Evolutionary conservation across 1,140 invertebrate species (phyloP).

Genomic region (Geopemphigus sp.): DNA sequence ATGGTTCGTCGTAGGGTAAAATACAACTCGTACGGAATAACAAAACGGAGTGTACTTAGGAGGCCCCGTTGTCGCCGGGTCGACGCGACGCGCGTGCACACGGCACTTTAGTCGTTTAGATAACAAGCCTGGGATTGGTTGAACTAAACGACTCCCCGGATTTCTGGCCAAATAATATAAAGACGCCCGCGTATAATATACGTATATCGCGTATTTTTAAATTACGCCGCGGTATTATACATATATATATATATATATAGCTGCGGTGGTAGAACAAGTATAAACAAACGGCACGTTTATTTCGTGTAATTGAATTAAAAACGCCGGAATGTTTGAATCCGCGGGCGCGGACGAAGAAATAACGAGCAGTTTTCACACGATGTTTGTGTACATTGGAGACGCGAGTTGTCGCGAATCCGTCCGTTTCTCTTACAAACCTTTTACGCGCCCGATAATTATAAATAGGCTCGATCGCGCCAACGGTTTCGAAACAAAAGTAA

Average conservation of each 20-base stretch:
- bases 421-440: no score
- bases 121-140: constrained; percentile 22
- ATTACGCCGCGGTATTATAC: neutral
- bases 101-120: constrained; percentile 43
- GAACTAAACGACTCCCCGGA: neutral
- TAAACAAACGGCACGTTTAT: neutral
- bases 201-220: constrained; percentile 3
- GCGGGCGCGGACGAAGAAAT: neutral
- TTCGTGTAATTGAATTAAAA: constrained; percentile 31
- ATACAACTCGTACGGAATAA: constrained; percentile 29
- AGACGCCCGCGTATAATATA: neutral
- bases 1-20: constrained; percentile 13
- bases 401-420: no score
- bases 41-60: constrained; percentile 4
- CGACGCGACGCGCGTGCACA: neutral
- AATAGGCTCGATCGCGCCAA: neutral
- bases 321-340: neutral
- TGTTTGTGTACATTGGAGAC: constrained; percentile 3
- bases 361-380: constrained; percentile 37
- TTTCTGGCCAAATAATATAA: constrained; percentile 37
- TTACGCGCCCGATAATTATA: no score
- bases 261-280: neutral
- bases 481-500: neutral
- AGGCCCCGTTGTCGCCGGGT: neutral
- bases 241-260: neutral